phyloP scores from a whole-genome alignment of 2,797 vertebrate species.

The Calcarius lapponicus region DNA sequence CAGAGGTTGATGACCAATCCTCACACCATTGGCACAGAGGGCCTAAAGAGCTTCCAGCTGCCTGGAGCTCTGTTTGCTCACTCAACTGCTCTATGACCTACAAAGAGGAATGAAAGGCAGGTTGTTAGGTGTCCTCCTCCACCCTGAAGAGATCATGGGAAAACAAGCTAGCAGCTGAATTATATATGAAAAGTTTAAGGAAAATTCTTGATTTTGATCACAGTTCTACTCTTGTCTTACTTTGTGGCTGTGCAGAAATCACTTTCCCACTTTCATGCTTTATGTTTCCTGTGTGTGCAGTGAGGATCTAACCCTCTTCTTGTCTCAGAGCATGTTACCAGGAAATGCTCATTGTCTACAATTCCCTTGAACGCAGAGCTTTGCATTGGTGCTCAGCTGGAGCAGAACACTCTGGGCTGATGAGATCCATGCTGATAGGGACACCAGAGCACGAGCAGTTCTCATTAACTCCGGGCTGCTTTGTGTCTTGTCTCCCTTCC shows the following conservation, averaged over 20 bases:
- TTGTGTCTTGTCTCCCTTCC: conserved; percentile 21
- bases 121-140: background rate
- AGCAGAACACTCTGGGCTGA: background rate
- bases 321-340: background rate
- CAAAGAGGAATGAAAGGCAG: background rate
- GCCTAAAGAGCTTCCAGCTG: background rate
- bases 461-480: background rate
- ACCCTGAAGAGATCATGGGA: background rate
- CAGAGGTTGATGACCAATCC: background rate
- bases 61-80: background rate
- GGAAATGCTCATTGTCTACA: background rate
- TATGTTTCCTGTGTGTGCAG: background rate
- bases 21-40: background rate
- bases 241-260: background rate
- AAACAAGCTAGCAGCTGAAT: background rate
- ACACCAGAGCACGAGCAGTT: background rate
- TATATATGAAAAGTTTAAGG: background rate
- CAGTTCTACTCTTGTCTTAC: background rate
- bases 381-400: background rate
- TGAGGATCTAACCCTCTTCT: background rate
- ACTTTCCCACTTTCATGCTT: background rate
- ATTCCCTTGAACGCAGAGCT: background rate
- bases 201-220: background rate
- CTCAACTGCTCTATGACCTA: background rate
- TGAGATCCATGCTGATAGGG: background rate